phyloP scores from a whole-genome alignment of 2,797 vertebrate species.

The Notoglanidium macrostoma region DNA sequence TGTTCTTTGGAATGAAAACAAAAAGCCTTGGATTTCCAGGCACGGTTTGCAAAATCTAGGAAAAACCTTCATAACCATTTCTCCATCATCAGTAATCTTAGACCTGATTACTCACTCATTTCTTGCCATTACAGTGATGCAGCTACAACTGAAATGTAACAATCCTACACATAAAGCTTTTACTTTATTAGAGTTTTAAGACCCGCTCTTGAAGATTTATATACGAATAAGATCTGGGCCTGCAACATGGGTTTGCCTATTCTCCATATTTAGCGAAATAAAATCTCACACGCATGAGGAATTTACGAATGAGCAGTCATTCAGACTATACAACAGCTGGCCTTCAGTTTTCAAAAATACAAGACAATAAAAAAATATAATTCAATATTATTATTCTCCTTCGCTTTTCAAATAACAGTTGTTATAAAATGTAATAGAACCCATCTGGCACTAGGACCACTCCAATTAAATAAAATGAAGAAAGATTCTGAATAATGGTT shows the following conservation, averaged over 20 bases:
- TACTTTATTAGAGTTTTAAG: too few relatives aligned
- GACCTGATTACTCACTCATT: not conserved
- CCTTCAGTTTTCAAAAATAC: not conserved
- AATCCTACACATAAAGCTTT: not conserved
- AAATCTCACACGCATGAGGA: not conserved
- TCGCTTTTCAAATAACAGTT: not conserved
- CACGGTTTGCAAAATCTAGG: not conserved
- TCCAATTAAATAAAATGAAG: not conserved
- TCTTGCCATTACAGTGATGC: not conserved
- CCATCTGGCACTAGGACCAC: not conserved
- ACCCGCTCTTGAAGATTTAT: too few relatives aligned
- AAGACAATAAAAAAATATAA: not conserved
- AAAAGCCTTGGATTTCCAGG: not conserved
- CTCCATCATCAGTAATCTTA: not conserved
- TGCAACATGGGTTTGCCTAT: not conserved
- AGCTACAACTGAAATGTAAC: not conserved
- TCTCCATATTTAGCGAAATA: not conserved
- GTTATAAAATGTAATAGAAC: not conserved
- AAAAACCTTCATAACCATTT: not conserved
- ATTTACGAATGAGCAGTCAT: not conserved
- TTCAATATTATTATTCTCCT: not conserved
- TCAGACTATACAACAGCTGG: not conserved
- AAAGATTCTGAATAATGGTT: not conserved
- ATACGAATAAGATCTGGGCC: not conserved
- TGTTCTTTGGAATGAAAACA: conserved; percentile 34